phyloP scores from a whole-genome alignment of 2,113 vertebrate species.

The Microcebus jonahi region DNA sequence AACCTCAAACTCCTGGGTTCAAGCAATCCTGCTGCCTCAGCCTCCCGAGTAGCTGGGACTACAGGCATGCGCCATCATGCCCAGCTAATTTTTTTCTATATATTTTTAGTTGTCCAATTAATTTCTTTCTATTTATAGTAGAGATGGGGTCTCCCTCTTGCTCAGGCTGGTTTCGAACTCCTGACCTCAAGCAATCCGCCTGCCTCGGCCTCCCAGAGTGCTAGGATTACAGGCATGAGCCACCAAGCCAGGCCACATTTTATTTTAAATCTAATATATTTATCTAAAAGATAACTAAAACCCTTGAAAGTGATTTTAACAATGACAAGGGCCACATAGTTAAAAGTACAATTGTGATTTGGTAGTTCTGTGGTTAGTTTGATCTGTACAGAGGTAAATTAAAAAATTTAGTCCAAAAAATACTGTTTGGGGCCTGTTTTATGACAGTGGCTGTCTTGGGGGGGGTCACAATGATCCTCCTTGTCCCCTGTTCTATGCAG shows the following conservation, averaged over 20 bases:
- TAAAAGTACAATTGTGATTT: not conserved
- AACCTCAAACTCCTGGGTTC: no score
- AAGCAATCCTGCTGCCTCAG: no score
- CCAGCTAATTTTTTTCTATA: no score
- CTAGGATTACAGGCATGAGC: no score
- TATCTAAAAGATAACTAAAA: constrained; percentile 1
- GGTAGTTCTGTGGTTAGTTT: not conserved
- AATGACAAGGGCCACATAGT: not conserved
- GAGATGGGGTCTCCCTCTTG: no score
- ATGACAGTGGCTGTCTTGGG: not conserved
- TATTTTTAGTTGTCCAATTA: no score
- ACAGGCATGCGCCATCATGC: no score
- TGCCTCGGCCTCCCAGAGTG: no score
- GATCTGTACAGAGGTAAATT: not conserved
- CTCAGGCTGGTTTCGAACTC: no score
- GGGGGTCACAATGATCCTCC: not conserved
- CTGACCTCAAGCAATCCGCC: no score
- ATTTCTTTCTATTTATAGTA: no score
- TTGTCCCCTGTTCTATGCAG: not conserved
- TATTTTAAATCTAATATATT: not conserved
- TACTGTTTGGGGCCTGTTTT: not conserved
- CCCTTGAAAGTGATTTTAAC: not conserved
- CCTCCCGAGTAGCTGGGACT: no score
- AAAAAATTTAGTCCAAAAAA: not conserved
- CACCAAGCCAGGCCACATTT: not conserved